Evolutionary conservation across 2,888 invertebrate genomes (phyloP).

Genomic region (Podabrus alpinus): DNA sequence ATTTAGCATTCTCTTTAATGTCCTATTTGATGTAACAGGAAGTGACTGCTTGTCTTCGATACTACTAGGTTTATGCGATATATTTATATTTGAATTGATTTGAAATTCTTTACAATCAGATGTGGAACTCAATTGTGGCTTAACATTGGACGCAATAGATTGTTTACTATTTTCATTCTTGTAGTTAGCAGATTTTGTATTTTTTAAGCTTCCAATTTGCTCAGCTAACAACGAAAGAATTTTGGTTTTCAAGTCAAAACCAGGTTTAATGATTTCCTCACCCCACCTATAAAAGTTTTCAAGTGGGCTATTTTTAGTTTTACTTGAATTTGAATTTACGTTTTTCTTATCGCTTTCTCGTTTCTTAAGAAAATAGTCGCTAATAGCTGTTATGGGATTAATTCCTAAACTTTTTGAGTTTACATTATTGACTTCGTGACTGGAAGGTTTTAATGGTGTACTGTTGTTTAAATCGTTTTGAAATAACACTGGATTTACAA

Average conservation of each 20-base stretch:
- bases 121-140: not conserved
- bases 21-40: conserved; percentile 1
- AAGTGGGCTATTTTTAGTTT: conserved; percentile 1
- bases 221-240: conserved; percentile 43
- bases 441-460: not conserved
- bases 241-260: conserved; percentile 49
- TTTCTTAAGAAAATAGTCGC: conserved; percentile 18
- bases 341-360: not conserved
- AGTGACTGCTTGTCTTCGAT: not conserved
- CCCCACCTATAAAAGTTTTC: conserved; percentile 48
- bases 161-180: not conserved
- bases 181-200: not conserved
- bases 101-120: not conserved
- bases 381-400: not conserved
- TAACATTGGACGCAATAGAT: not conserved
- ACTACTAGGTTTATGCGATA: not conserved
- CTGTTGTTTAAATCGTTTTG: not conserved
- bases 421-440: not conserved
- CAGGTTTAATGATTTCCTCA: conserved; percentile 48
- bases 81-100: not conserved
- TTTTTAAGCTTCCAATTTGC: conserved; percentile 1
- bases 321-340: not conserved
- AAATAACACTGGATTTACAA: conserved; percentile 2
- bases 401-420: not conserved
- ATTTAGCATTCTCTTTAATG: conserved; percentile 31